A percentile compares a stretch with the other conserved stretches of the same genome.
phyloP scores from a whole-genome alignment of 2,113 vertebrate species.

The Callipepla californica region DNA sequence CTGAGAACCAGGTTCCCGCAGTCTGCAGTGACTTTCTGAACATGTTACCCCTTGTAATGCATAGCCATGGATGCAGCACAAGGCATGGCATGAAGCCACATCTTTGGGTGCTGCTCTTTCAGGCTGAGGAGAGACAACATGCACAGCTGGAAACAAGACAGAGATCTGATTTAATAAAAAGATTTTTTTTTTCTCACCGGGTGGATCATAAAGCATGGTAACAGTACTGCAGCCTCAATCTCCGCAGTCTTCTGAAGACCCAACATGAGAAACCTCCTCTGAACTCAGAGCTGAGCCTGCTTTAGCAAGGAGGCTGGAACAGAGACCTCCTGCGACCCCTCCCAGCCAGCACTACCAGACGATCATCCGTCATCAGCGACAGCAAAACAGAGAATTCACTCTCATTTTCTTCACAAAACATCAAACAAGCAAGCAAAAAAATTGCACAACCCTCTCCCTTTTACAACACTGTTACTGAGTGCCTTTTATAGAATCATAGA shows the following conservation, averaged over 20 bases:
- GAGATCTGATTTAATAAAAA: neutral
- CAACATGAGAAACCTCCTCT: neutral
- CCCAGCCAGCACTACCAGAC: neutral
- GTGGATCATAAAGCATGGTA: neutral
- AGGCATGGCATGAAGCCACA: neutral
- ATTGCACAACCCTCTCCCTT: neutral
- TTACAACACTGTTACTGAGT: neutral
- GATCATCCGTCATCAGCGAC: neutral
- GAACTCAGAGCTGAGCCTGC: neutral
- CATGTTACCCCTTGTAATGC: neutral
- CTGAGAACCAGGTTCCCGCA: neutral
- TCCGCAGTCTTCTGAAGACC: neutral
- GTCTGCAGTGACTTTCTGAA: neutral
- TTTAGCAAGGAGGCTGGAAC: neutral
- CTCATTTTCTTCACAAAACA: neutral
- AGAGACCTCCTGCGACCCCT: neutral
- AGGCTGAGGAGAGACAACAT: neutral
- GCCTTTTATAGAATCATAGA: neutral
- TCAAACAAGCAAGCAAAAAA: neutral
- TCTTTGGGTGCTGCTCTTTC: neutral
- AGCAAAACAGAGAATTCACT: neutral
- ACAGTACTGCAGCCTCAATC: neutral
- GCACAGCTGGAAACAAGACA: neutral
- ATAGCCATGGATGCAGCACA: neutral
- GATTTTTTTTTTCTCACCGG: neutral